These are phyloP conservation scores for Argyrosomus regius DNA, from an alignment of 2,797 vertebrate genomes.

Conservation along the genomic window DNA sequence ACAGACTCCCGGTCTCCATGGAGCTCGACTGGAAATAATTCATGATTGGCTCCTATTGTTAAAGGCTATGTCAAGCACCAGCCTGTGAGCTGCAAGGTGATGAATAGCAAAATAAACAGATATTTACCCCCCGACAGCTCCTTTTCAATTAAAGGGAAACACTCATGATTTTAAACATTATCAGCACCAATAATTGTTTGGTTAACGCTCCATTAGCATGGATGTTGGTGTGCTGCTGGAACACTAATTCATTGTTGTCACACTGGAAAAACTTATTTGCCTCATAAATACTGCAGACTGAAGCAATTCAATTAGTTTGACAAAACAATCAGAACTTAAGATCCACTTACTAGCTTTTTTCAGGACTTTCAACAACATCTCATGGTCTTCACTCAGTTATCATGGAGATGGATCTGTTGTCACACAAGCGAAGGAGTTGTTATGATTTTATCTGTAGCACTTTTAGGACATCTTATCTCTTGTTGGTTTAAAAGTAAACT, in stretches of 20 bases:
- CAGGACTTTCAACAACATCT: neutral
- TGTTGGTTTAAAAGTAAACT: neutral
- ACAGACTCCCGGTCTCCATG: constrained; percentile 42
- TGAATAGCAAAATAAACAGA: constrained; percentile 58
- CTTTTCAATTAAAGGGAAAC: constrained; percentile 52
- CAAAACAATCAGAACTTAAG: neutral
- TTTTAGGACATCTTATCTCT: neutral
- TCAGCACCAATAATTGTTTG: constrained; percentile 30
- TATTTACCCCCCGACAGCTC: constrained; percentile 38
- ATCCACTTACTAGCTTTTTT: neutral
- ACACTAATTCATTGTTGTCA: constrained; percentile 5
- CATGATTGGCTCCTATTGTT: constrained; percentile 61
- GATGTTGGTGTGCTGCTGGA: constrained; percentile 7
- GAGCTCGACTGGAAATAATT: constrained; percentile 53
- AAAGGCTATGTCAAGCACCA: constrained; percentile 50
- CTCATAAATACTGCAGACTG: neutral
- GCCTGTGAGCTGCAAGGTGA: constrained; percentile 43
- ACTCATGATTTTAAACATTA: constrained; percentile 28
- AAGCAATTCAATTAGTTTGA: constrained; percentile 2
- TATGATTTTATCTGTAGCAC: neutral
- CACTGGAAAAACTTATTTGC: neutral
- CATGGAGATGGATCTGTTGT: neutral
- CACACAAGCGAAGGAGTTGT: too few relatives aligned
- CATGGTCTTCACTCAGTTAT: neutral
- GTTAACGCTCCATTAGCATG: constrained; percentile 34